Evolutionary conservation across 2,888 invertebrate genomes (phyloP), one percentile per base, ranked within the genome.

Genomic region (Callinectes sapidus): DNA sequence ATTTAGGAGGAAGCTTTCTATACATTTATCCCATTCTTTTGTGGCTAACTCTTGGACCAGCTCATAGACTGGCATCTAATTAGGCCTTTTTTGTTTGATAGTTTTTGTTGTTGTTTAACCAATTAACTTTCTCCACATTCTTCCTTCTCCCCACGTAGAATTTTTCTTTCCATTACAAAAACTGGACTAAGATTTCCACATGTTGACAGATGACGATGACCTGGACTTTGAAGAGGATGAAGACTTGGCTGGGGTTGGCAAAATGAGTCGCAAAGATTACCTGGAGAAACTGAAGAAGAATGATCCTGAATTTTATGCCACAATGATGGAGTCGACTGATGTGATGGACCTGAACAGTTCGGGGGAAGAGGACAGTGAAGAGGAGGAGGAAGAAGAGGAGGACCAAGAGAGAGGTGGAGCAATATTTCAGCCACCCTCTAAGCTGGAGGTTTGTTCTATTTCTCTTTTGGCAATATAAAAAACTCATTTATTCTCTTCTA

Each of bases 341-440:
- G 55, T 93, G 32, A 91, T 93, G 93, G 93, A 87, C 61, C 23
- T 90, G 54, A 61, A 89, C 35, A 93, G 93, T n/a, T 91, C 91
- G 28, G 91, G 90, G 28, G 92, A 92, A 87, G 91, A 91, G 39
- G 90, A 92, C 8, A 32, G 23, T 61, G 61, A 42, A 0, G 87
- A 87, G 85, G 77, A 71, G 39, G 87, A 87, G 16, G 85, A 85
- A 10, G 89, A 92, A n/a, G 5, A 39, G 39, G 90, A 92, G 1
- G 92, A 92, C 32, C n/a, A 48, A 85, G 85, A 92, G n/a, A 89
- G 81, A 87, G 88, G 85, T 48, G 89, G 89, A 42, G 66, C 85
- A 39, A 28, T 86, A 61, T 86, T 89, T 90, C 48, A 66, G 66
- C 90, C 90, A 5, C 92, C 90, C 6, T 42, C 42, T 28, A 28